phyloP scores from a whole-genome alignment of 2,113 vertebrate genomes.

The Prionailurus viverrinus region DNA sequence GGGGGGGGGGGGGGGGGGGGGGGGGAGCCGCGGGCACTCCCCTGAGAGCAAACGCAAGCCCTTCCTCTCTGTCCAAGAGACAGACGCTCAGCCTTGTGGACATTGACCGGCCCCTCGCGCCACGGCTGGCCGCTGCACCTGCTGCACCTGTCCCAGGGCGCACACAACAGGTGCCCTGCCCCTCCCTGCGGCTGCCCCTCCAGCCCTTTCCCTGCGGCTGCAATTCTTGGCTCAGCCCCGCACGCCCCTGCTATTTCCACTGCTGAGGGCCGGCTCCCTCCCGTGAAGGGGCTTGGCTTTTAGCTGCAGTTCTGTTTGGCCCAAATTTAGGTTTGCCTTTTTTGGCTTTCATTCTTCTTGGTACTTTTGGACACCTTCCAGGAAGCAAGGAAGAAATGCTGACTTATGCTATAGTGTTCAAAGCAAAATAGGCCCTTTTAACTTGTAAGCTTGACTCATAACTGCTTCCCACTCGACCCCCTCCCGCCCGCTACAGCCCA shows the following conservation, averaged over 20 bases:
- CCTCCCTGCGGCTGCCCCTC: too few species aligned
- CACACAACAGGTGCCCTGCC: too few species aligned
- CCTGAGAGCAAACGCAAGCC: neutral
- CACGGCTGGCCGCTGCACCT: too few species aligned
- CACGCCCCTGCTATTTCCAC: too few species aligned
- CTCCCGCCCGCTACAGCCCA: neutral
- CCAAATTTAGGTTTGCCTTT: neutral
- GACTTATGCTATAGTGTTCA: neutral
- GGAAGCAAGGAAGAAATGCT: neutral
- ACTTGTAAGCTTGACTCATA: neutral
- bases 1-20: neutral
- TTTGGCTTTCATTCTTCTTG: neutral
- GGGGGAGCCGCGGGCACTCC: neutral
- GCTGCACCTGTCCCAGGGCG: too few species aligned
- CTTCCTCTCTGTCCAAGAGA: neutral
- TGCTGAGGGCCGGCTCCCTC: accelerated
- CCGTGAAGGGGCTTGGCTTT: neutral
- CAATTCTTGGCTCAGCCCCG: neutral
- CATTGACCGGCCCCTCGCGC: too few species aligned
- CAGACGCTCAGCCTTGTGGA: too few species aligned
- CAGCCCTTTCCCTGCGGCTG: neutral
- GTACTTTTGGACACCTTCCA: neutral
- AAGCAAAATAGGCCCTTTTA: conserved; percentile 36
- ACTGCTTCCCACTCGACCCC: neutral
- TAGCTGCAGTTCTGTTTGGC: neutral